Evolutionary conservation across 2,888 invertebrate genomes (phyloP).

Genomic region (Calameuta pallipes): DNA sequence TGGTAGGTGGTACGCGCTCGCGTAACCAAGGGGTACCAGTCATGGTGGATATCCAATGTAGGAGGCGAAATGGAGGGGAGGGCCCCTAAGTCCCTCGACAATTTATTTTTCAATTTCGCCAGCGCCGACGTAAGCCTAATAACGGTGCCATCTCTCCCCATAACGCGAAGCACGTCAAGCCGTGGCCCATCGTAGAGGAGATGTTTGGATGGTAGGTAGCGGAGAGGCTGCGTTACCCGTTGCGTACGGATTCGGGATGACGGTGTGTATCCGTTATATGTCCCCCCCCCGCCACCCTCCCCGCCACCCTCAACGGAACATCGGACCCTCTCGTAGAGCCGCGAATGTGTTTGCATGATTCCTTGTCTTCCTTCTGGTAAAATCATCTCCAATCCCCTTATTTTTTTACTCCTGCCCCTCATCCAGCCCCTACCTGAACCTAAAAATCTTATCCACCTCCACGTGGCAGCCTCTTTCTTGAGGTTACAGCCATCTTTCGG

Average conservation of each 20-base stretch:
- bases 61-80: background rate
- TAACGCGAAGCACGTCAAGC: constrained; percentile 10
- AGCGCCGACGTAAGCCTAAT: constrained; percentile 27
- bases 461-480: background rate
- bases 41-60: background rate
- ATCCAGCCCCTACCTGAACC: background rate
- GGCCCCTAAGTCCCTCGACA: constrained; percentile 27
- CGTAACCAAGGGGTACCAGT: background rate
- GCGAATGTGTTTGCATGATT: background rate
- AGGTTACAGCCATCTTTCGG: background rate
- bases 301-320: background rate
- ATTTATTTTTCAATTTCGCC: constrained; percentile 31
- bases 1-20: background rate
- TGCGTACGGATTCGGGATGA: background rate
- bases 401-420: background rate
- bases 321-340: background rate
- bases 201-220: background rate
- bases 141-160: constrained; percentile 26
- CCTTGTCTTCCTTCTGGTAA: background rate
- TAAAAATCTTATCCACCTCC: background rate
- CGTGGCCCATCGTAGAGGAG: background rate
- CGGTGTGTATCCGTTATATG: background rate
- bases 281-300: background rate
- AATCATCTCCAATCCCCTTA: background rate
- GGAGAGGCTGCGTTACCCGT: background rate